phyloP scores from a whole-genome alignment of 1,140 invertebrate species.

The Saccostrea echinata region DNA sequence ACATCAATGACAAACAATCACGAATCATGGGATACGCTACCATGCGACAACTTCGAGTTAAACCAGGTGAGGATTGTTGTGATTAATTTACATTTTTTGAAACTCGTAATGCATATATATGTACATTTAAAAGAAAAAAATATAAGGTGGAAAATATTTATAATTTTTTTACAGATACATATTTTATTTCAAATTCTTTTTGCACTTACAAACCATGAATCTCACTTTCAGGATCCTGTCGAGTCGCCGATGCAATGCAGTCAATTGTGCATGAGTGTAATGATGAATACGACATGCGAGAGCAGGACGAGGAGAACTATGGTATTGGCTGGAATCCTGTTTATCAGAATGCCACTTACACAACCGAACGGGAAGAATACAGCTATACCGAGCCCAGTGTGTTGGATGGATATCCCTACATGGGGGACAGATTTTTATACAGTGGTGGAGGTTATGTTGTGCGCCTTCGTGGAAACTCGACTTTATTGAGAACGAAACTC shows the following conservation, averaged over 20 bases:
- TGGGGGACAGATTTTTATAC: slow-evolving; percentile 80
- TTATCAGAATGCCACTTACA: slow-evolving; percentile 59
- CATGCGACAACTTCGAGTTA: slow-evolving; percentile 81
- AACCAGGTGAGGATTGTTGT: slow-evolving; percentile 64
- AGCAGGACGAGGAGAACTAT: slow-evolving; percentile 75
- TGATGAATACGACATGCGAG: slow-evolving; percentile 69
- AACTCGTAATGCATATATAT: neutral
- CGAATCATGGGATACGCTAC: slow-evolving; percentile 83
- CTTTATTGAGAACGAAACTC: slow-evolving; percentile 75
- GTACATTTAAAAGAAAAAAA: neutral
- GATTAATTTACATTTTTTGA: neutral
- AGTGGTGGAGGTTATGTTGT: slow-evolving; percentile 83
- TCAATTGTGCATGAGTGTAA: slow-evolving; percentile 75
- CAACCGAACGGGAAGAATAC: slow-evolving; percentile 73
- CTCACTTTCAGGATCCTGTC: slow-evolving; percentile 67
- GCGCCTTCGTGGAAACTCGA: slow-evolving; percentile 78
- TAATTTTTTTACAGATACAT: neutral
- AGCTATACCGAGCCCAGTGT: slow-evolving; percentile 73
- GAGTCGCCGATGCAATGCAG: slow-evolving; percentile 67
- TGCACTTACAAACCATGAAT: neutral
- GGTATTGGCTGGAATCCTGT: slow-evolving; percentile 74
- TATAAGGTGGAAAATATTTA: neutral
- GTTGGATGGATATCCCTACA: slow-evolving; percentile 81
- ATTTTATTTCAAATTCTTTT: neutral
- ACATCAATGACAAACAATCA: slow-evolving; percentile 81